Evolutionary conservation across 2,113 vertebrate species (phyloP).

Genomic region (Vombatus ursinus): DNA sequence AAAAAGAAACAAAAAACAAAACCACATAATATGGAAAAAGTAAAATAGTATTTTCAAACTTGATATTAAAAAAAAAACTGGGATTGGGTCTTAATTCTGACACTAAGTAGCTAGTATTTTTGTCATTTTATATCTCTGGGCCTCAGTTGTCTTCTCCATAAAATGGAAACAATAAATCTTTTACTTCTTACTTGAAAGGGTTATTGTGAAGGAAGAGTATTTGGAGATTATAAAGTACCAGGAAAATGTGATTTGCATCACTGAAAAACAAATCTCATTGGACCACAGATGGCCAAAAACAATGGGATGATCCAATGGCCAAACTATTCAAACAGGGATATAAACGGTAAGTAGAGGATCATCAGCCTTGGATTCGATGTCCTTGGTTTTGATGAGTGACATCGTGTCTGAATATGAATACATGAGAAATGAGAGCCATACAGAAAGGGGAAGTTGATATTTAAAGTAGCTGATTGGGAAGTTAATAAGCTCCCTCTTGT

Average conservation of each 20-base stretch:
- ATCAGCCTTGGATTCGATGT: not conserved
- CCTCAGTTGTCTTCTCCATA: not conserved
- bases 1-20: not conserved
- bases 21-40: not conserved
- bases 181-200: not conserved
- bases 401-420: not conserved
- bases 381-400: not conserved
- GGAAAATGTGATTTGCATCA: not conserved
- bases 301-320: not conserved
- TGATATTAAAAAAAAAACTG: not conserved
- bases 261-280: not conserved
- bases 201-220: not conserved
- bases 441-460: not conserved
- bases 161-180: not conserved
- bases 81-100: not conserved
- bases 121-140: not conserved
- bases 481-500: not conserved
- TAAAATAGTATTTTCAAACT: not conserved
- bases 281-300: not conserved
- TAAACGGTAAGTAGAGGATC: not conserved
- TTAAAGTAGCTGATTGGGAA: not conserved
- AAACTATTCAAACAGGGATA: not conserved
- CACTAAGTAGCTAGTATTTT: not conserved
- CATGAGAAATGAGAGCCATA: not conserved
- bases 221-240: not conserved